Evolutionary conservation across 2,113 vertebrate genomes (phyloP), one percentile per base, ranked within the genome.

Genomic region (Ammodytes marinus): DNA sequence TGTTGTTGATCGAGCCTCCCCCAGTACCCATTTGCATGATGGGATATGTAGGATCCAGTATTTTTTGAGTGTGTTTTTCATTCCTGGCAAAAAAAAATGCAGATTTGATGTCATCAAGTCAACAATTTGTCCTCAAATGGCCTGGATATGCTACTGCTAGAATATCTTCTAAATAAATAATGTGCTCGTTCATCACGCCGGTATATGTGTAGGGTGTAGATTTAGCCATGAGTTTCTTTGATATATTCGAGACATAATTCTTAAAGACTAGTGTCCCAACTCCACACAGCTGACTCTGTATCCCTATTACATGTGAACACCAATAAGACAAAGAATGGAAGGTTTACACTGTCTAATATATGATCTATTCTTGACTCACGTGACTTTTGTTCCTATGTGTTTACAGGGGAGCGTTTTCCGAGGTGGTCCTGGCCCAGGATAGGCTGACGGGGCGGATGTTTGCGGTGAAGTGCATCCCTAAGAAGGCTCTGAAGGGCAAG

Each of bases 401-500:
- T 64, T 5, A n/a, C 91, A 99, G 98, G 1, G 98, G 98, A 57
- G 98, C 98, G 0, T 99, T 99, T 93, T 99, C 97, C 0, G 98
- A 99, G 94, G 98, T 99, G 80, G 96, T 99, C 79, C 83, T 99
- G 92, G 98, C 98, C 0, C 96, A 99, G 94, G 96, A 99, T 86
- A 96, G 94, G 88, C 92, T 95, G 0, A 98, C 95, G 6, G 95
- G 96, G 15, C 97, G 97, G 78, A 97, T 98, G 87, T 99, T 97
- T 74, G 98, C 98, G 0, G 97, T 99, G 76, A 99, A 99, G 90
- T 99, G 98, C 90, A 99, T 99, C 85, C 97, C 98, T 4, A 99
- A 99, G 95, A 99, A 99, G 91, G 97, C 98, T 2, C 95, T 99
- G 90, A 99, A 99, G 88, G 98, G 98, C 80, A 99, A 99, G 75